Base-by-base conservation (phyloP, 2,113 vertebrate genomes). In the Plectropomus leopardus region DNA sequence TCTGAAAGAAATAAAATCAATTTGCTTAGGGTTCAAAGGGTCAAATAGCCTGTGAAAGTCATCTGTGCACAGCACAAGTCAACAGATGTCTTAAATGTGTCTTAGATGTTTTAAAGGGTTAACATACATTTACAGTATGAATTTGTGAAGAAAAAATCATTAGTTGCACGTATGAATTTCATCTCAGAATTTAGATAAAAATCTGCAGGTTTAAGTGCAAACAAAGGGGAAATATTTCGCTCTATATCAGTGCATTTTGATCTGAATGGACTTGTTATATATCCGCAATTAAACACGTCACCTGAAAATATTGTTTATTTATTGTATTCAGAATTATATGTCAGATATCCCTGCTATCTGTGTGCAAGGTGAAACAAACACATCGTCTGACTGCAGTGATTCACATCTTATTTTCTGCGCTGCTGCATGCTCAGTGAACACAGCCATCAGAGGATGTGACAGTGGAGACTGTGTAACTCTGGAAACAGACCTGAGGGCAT, bases 401-500 rank as follows among this genome's bases (percentile, higher is more conserved):
- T 84, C 61, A 73, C 3, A 14, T 73, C 50, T 68, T 65, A 32
- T 81, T 85, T 78, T 48, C 8, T 42, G 53, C 64, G 67, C 68
- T 28, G 15, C 54, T 47, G 28, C 55, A n/a, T 32, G 60, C 44
- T 85, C 15, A 8, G 63, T 23, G 86, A 80, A 68, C 50, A 63
- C 51, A 63, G 59, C 26, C 11, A 1, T 58, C 36, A 72, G 59
- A 82, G 60, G 42, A 69, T 69, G 54, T 69, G 78, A 85, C 58
- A 61, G 61, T 26, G 50, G 68, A 48, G 69, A 69, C 44, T 0
- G 19, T 68, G 72, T 78, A 73, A 63, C 32, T 84, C 69, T 82
- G 47, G 84, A 83, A 67, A 63, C 82, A 59, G 69, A 85, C 75
- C 76, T 79, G 79, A 77, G 78, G 74, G 42, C 71, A 90, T 93